Percentiles rank a stretch among this genome's conserved stretches.
phyloP scores from a whole-genome alignment of 2,888 invertebrate genomes.

The Incurvaria masculella region DNA sequence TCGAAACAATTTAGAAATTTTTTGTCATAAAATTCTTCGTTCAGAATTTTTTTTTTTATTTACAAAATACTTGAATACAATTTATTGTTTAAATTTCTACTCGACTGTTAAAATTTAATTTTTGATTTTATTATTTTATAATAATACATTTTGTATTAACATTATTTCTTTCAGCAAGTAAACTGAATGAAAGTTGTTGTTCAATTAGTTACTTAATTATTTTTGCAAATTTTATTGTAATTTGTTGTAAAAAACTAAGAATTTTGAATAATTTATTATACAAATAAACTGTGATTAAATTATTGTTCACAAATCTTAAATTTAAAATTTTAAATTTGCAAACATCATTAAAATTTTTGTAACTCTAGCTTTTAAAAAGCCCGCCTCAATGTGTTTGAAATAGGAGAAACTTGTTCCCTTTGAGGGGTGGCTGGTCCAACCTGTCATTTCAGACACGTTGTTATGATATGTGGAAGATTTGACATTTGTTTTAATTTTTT shows the following conservation, averaged over 20 bases:
- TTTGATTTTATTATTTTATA: slow-evolving; percentile 5
- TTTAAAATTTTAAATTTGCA: too few species aligned
- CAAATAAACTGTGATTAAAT: slow-evolving; percentile 9
- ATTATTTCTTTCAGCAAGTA: slow-evolving; percentile 2
- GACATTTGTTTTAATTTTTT: slow-evolving; percentile 12
- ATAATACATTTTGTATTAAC: slow-evolving; percentile 1
- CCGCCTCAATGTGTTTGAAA: slow-evolving; percentile 10
- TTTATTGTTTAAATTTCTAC: slow-evolving; percentile 5
- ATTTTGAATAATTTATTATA: too few species aligned
- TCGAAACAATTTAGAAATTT: slow-evolving; percentile 15
- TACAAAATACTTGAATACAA: background rate
- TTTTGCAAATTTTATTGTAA: slow-evolving; percentile 13
- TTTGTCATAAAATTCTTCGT: slow-evolving; percentile 15
- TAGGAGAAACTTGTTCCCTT: slow-evolving; percentile 10
- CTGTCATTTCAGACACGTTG: too few species aligned
- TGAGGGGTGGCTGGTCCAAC: too few species aligned
- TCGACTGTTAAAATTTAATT: slow-evolving; percentile 6
- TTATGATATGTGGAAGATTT: too few species aligned
- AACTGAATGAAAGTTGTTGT: slow-evolving; percentile 2
- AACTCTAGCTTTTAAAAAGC: slow-evolving; percentile 8
- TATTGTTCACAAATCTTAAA: slow-evolving; percentile 11
- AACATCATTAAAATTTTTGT: too few species aligned
- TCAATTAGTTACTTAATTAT: slow-evolving; percentile 6
- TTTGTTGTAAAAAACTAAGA: slow-evolving; percentile 14
- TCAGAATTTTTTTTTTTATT: slow-evolving; percentile 10